Conservation (phyloP, 1,140 invertebrate genomes). For the Idris sp. region DNA sequence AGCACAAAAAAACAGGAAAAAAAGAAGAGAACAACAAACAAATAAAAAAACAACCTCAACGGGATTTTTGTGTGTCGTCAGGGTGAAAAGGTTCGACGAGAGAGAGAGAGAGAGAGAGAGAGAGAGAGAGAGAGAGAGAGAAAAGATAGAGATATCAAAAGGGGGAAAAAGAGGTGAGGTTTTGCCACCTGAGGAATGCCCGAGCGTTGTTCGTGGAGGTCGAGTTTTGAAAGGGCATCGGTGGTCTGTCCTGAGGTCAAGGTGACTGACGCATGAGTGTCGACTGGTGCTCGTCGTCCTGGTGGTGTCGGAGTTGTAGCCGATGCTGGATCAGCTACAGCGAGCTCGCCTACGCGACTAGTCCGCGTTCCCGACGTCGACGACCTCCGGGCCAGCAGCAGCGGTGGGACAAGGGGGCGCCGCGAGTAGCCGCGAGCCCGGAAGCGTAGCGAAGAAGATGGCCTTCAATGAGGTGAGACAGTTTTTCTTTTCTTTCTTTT, state of each 20-base stretch:
- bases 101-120: constrained; percentile 3
- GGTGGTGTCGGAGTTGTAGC: constrained; percentile 30
- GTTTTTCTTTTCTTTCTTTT: no score
- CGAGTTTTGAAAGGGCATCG: constrained; percentile 24
- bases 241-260: constrained; percentile 57
- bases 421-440: constrained; percentile 73
- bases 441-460: constrained; percentile 77
- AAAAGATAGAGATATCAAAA: no score
- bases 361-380: constrained; percentile 52
- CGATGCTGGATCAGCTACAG: constrained; percentile 42
- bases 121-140: background rate
- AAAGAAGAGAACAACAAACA: no score
- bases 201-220: constrained; percentile 47
- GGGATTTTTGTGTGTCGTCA: no score
- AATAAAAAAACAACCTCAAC: constrained; percentile 1
- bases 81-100: background rate
- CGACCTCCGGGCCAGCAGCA: constrained; percentile 55
- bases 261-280: constrained; percentile 76
- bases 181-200: constrained; percentile 77
- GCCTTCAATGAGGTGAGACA: constrained; percentile 77
- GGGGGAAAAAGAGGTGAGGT: constrained; percentile 31
- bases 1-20: no score
- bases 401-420: constrained; percentile 75
- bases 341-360: constrained; percentile 61
- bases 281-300: constrained; percentile 64